These are phyloP conservation scores for Lordiphosa andalusiaca DNA, from an alignment of 2,888 invertebrate genomes.

Conservation along the genomic window DNA sequence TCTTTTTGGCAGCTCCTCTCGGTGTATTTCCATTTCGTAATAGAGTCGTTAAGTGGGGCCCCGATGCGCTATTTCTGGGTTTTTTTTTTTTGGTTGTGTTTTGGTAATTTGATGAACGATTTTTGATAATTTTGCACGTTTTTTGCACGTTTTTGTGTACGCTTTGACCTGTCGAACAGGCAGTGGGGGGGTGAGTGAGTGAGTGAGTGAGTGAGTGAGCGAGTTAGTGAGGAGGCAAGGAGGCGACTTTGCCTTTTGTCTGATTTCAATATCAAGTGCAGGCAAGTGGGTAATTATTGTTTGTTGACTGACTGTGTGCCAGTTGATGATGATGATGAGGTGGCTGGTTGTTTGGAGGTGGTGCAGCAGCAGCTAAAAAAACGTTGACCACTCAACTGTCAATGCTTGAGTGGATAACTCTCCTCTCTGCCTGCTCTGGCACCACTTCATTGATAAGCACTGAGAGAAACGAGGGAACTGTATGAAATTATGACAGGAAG, in stretches of 20 bases:
- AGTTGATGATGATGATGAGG: constrained; percentile 25
- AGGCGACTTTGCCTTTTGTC: constrained; percentile 56
- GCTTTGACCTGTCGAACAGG: constrained; percentile 41
- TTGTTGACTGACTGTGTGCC: constrained; percentile 53
- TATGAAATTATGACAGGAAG: background rate
- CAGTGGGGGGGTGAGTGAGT: background rate
- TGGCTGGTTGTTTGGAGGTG: constrained; percentile 38
- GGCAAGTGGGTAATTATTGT: constrained; percentile 74
- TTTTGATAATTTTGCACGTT: constrained; percentile 76
- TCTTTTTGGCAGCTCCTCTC: constrained; percentile 31
- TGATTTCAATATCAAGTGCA: constrained; percentile 75
- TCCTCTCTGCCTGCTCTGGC: constrained; percentile 41
- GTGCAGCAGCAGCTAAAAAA: constrained; percentile 58
- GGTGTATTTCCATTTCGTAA: constrained; percentile 66
- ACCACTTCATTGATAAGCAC: constrained; percentile 28
- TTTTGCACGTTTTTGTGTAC: constrained; percentile 62
- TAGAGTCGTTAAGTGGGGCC: constrained; percentile 74
- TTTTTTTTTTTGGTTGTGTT: constrained; percentile 58
- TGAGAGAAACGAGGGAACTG: background rate
- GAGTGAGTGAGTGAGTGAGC: background rate
- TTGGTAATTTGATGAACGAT: constrained; percentile 77
- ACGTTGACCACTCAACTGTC: constrained; percentile 75
- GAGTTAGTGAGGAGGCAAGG: background rate
- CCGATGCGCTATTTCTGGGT: constrained; percentile 51
- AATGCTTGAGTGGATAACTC: constrained; percentile 65